A percentile compares a stretch with the other conserved stretches of the same genome.
These are phyloP conservation scores for Cephus runcator DNA, from an alignment of 2,888 invertebrate species.

Conservation along the genomic window DNA sequence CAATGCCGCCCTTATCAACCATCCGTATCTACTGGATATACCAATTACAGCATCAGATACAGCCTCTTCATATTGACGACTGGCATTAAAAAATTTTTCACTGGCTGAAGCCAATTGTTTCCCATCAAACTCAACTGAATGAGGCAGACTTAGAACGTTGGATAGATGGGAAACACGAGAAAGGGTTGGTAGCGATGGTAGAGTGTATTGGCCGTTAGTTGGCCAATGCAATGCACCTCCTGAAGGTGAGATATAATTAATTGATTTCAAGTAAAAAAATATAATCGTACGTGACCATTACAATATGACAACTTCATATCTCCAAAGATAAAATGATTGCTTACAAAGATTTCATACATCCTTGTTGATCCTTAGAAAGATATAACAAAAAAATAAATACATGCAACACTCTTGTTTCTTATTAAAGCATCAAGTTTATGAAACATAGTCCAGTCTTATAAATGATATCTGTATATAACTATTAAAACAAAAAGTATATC, in stretches of 20 bases:
- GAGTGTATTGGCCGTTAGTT: slow-evolving; percentile 15
- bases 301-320: slow-evolving; percentile 3
- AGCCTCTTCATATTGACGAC: slow-evolving; percentile 21
- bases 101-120: slow-evolving; percentile 11
- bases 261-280: slow-evolving; percentile 2
- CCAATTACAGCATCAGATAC: slow-evolving; percentile 21
- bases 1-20: slow-evolving; percentile 48
- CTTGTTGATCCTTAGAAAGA: background rate
- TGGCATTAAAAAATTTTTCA: slow-evolving; percentile 24
- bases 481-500: background rate
- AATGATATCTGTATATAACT: too few species aligned
- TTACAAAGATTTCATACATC: background rate
- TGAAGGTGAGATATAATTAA: background rate
- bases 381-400: background rate
- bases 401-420: too few species aligned
- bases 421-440: background rate
- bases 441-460: background rate
- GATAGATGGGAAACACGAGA: slow-evolving; percentile 20
- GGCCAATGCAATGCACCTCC: slow-evolving; percentile 10
- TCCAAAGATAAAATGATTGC: background rate
- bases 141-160: slow-evolving; percentile 10
- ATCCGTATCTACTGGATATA: slow-evolving; percentile 34
- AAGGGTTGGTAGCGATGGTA: slow-evolving; percentile 22
- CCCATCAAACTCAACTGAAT: slow-evolving; percentile 13
- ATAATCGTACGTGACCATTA: background rate